Evolutionary conservation across 2,113 vertebrate species (phyloP), one percentile per base, ranked within the genome.

Genomic region (Sinocyclocheilus anshuiensis): DNA sequence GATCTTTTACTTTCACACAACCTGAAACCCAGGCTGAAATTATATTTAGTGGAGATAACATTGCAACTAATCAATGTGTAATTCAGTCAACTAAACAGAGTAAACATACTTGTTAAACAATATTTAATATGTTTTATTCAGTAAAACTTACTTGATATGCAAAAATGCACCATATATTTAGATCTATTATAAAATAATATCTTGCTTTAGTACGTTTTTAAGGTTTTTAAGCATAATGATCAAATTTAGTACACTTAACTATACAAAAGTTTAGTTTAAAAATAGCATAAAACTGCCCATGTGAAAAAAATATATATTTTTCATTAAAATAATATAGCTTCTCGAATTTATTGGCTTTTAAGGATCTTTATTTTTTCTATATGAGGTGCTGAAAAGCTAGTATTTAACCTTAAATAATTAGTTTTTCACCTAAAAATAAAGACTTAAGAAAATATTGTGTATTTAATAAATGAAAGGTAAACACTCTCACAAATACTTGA

Each of bases 381-480:
- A 22, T 22, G 4, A 59, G 55, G 1, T 59, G 55, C 6, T 59
- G 55, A 59, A 59, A 59, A 22, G 55, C 53, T 55, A 7, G 53
- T 20, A 20, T 55, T 55, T 16, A 16, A 15, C 13, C 15, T 53
- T 53, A 55, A 6, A 55, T 20, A 4, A 53, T 53, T 57, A 0
- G 0, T 57, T 57, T 57, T 57, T 57, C 55, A 22, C 18, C 55
- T 57, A 57, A 20, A 57, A 57, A 22, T 7, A 57, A 8, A 22
- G 20, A 22, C 20, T 22, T 8, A 22, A 59, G 9, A 9, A 71
- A 71, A 71, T 22, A 8, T 39, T 71, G 3, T 39, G 33, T 29
- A 53, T 53, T 26, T 26, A 22, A 18, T 55, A 77, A 77, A 57
- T 77, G 76, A 26, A 78, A 39, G 26, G 26, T 57, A 78, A 59